Evolutionary conservation across 2,797 vertebrate species (phyloP).

Genomic region (Cryptoprocta ferox): DNA sequence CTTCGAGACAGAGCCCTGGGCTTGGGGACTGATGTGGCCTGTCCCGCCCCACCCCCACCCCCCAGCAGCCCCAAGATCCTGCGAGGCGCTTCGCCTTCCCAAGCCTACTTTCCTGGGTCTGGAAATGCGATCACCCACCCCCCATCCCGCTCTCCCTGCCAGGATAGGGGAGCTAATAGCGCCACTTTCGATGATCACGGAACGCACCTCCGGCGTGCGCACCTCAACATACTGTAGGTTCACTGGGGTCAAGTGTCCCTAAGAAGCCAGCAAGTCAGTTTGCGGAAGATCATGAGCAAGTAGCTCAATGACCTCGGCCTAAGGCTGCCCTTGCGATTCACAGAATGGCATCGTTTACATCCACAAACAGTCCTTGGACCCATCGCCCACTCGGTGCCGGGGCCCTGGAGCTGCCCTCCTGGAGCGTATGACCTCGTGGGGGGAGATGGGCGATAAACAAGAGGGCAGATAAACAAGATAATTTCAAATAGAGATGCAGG

Average conservation of each 20-base stretch:
- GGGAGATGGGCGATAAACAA: rapidly evolving
- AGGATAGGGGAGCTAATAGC: background rate
- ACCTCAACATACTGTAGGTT: background rate
- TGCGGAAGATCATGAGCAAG: background rate
- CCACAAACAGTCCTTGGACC: rapidly evolving
- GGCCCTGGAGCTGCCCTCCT: background rate
- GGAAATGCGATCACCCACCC: rapidly evolving
- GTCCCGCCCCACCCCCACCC: rapidly evolving
- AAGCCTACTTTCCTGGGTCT: background rate
- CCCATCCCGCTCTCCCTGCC: background rate
- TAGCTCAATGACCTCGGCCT: rapidly evolving
- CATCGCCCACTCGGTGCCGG: background rate
- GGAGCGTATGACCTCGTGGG: rapidly evolving
- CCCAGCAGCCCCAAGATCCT: background rate
- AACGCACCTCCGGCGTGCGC: background rate
- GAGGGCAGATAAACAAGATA: rapidly evolving
- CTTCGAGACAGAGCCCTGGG: background rate
- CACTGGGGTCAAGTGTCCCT: background rate
- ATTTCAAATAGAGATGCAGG: rapidly evolving
- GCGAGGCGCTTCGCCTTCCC: background rate
- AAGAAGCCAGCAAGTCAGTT: background rate
- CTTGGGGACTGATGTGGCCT: no score
- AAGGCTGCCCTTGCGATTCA: background rate
- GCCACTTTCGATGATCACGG: background rate
- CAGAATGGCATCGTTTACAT: rapidly evolving